Conservation (phyloP, 2,888 invertebrate genomes). For the Drosophila yooni region DNA sequence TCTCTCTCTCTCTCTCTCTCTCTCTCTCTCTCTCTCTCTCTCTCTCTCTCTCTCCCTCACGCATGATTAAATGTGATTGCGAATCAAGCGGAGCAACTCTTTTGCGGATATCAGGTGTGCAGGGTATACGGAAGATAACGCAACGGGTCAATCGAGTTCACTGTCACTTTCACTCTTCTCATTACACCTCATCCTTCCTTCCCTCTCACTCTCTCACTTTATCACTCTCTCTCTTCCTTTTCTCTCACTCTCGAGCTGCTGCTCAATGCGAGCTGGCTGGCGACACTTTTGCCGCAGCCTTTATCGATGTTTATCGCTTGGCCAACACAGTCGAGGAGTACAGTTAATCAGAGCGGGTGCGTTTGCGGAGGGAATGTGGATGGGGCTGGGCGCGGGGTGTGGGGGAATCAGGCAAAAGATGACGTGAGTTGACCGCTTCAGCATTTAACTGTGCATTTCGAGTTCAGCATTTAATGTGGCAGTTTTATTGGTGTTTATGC, state of each 20-base stretch:
- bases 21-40: too few species aligned
- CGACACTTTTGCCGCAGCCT: conserved; percentile 32
- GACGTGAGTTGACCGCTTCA: conserved; percentile 39
- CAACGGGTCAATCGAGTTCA: conserved; percentile 83
- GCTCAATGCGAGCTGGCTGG: conserved; percentile 17
- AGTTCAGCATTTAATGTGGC: conserved; percentile 28
- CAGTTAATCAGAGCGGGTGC: conserved; percentile 31
- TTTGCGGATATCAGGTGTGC: neutral
- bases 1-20: too few species aligned
- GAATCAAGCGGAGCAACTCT: neutral
- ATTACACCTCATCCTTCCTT: neutral
- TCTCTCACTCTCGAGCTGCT: neutral
- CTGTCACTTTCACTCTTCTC: conserved; percentile 83
- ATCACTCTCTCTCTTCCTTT: neutral
- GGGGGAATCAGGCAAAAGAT: conserved; percentile 12
- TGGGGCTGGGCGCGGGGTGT: neutral
- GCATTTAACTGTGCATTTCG: conserved; percentile 62
- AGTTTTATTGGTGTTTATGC: conserved; percentile 29
- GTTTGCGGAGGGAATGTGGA: neutral
- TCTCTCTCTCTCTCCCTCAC: neutral
- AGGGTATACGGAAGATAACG: conserved; percentile 48
- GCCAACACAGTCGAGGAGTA: conserved; percentile 11
- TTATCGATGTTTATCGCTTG: conserved; percentile 37
- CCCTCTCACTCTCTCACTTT: neutral
- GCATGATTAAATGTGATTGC: neutral